Evolutionary conservation across 2,113 vertebrate genomes (phyloP), one percentile per base, ranked within the genome.

Genomic region (Stictonetta naevosa): DNA sequence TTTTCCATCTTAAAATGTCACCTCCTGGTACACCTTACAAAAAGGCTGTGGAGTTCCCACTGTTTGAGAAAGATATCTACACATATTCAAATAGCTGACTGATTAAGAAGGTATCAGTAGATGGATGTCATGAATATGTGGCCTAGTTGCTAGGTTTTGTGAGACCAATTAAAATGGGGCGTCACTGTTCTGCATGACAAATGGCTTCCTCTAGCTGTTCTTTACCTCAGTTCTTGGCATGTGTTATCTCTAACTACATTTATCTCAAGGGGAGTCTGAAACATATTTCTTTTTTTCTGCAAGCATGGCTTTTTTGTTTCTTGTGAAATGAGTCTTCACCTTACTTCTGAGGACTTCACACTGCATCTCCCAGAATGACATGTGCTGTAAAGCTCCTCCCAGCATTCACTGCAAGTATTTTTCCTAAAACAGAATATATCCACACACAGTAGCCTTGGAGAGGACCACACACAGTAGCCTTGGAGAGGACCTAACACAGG

Each of bases 241-340:
- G 60, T 52, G 40, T 92, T 96, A 75, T 81, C 75, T 93, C 48
- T 84, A 83, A 92, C 67, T 78, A 55, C 52, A 22, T 88, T 94
- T 90, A 86, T 93, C 88, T 86, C 88, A 86, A 95, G 60, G 72
- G 68, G 60, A 96, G 22, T 8, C 50, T 79, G 92, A 93, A 83
- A 60, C 40, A 81, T 46, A 22, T 11, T 20, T 48, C 22, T 48
- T 48, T 48, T 86, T 93, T 84, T 23, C 60, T 88, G 38, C 42
- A 56, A 92, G 48, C 6, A 0, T 84, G 73, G 60, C 48, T 75
- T 81, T 92, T 86, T 68, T 68, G 29, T 44, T 86, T 73, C 56
- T n/a, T 28, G 34, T 74, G 36, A 86, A 92, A 78, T 8, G 31
- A 88, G 53, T 4, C 22, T 74, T 95, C 10, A 0, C 7, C 83